Percentiles rank a stretch among this genome's conserved stretches.
phyloP scores from a whole-genome alignment of 2,888 invertebrate species.

The Phania funesta region DNA sequence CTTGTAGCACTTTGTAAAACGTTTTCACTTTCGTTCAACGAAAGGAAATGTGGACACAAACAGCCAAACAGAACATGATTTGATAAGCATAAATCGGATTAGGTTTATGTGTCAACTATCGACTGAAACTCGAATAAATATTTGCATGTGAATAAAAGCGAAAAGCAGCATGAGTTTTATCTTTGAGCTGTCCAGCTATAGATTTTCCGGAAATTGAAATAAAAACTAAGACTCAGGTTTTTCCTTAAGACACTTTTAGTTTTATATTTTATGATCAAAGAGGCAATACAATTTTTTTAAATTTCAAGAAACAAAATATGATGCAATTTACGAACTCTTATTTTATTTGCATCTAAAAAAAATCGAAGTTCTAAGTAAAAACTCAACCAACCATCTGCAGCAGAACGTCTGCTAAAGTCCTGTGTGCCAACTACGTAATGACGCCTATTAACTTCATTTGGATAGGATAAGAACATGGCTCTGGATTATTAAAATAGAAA shows the following conservation, averaged over 20 bases:
- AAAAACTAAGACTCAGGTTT: background rate
- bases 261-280: too few species aligned
- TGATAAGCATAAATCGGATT: constrained; percentile 41
- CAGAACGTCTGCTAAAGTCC: too few species aligned
- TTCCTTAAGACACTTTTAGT: background rate
- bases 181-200: background rate
- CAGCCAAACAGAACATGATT: background rate
- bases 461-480: too few species aligned
- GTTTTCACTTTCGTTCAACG: constrained; percentile 57
- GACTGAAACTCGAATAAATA: background rate
- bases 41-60: constrained; percentile 62
- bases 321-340: too few species aligned
- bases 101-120: constrained; percentile 60
- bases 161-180: constrained; percentile 4
- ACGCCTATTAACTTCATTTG: too few species aligned
- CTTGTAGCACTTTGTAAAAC: constrained; percentile 38
- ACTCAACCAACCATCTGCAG: too few species aligned
- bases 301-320: too few species aligned
- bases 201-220: constrained; percentile 6
- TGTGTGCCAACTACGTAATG: too few species aligned
- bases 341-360: too few species aligned
- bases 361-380: too few species aligned
- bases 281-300: too few species aligned
- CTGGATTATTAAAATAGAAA: too few species aligned
- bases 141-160: constrained; percentile 50